A percentile compares a stretch with the other conserved stretches of the same genome.
Evolutionary conservation across 2,797 vertebrate species (phyloP).

Genomic region (Melanotaenia nigrans): DNA sequence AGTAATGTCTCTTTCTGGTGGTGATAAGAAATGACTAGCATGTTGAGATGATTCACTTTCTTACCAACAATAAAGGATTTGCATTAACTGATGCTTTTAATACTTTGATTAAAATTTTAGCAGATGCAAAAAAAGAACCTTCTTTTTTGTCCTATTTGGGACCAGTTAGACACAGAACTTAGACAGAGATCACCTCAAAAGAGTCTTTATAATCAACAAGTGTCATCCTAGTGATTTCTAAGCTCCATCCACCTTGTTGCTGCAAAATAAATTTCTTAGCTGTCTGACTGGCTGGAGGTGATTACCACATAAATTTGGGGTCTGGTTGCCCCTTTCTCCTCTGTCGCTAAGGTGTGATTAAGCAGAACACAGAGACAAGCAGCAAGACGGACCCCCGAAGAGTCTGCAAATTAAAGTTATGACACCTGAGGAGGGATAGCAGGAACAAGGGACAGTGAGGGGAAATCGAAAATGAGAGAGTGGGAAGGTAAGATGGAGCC

Average conservation of each 20-base stretch:
- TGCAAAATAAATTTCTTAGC: conserved; percentile 18
- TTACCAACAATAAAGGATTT: too few species aligned
- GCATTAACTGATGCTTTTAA: too few species aligned
- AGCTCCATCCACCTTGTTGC: conserved; percentile 17
- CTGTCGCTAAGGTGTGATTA: conserved; percentile 61
- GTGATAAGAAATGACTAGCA: too few species aligned
- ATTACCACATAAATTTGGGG: conserved; percentile 47
- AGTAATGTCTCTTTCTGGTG: too few species aligned
- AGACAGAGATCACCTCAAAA: conserved; percentile 2
- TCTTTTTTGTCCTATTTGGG: neutral
- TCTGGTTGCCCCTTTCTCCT: conserved; percentile 9
- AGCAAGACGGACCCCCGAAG: conserved; percentile 56
- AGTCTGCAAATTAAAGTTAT: conserved; percentile 73
- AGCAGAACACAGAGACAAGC: conserved; percentile 39
- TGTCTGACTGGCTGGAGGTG: conserved; percentile 38
- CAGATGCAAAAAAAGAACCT: too few species aligned
- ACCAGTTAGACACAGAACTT: neutral
- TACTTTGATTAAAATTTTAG: too few species aligned
- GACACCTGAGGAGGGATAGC: conserved; percentile 64
- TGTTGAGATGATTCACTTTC: too few species aligned
- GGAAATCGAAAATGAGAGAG: neutral
- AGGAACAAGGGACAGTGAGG: conserved; percentile 25
- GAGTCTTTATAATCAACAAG: conserved; percentile 20
- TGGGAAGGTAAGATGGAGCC: conserved; percentile 7
- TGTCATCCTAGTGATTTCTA: conserved; percentile 17